Evolutionary conservation across 1,140 invertebrate species (phyloP).

Genomic region (Hycleus phaleratus): DNA sequence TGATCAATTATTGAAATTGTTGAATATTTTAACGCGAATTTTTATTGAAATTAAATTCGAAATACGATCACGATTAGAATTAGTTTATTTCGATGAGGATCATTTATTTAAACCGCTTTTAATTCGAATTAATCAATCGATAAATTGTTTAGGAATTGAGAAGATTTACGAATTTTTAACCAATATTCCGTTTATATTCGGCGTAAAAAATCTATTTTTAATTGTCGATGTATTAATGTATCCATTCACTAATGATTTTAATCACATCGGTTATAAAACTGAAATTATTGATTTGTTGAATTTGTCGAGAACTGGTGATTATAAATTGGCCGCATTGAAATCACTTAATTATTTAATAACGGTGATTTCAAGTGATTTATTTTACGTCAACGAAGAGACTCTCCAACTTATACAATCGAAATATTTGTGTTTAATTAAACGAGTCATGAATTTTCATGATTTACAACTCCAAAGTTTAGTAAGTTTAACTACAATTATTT

Average conservation of each 20-base stretch:
- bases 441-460: slow-evolving; percentile 15
- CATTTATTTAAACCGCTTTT: slow-evolving; percentile 12
- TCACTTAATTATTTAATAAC: too few species aligned
- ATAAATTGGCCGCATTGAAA: too few species aligned
- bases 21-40: slow-evolving; percentile 8
- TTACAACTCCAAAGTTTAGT: slow-evolving; percentile 18
- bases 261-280: background rate
- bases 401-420: background rate
- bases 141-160: slow-evolving; percentile 14
- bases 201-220: slow-evolving; percentile 22
- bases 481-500: too few species aligned
- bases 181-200: slow-evolving; percentile 13
- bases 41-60: slow-evolving; percentile 13
- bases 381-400: too few species aligned
- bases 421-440: background rate
- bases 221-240: slow-evolving; percentile 25
- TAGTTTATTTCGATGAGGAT: slow-evolving; percentile 22
- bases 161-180: slow-evolving; percentile 17
- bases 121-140: slow-evolving; percentile 14
- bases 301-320: too few species aligned
- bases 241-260: slow-evolving; percentile 4
- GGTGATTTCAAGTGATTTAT: too few species aligned
- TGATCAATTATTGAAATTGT: slow-evolving; percentile 15
- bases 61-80: background rate
- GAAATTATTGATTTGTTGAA: slow-evolving; percentile 15